These are phyloP conservation scores for Circaetus cinerascens DNA, from an alignment of 2,113 vertebrate genomes.

Conservation along the genomic window DNA sequence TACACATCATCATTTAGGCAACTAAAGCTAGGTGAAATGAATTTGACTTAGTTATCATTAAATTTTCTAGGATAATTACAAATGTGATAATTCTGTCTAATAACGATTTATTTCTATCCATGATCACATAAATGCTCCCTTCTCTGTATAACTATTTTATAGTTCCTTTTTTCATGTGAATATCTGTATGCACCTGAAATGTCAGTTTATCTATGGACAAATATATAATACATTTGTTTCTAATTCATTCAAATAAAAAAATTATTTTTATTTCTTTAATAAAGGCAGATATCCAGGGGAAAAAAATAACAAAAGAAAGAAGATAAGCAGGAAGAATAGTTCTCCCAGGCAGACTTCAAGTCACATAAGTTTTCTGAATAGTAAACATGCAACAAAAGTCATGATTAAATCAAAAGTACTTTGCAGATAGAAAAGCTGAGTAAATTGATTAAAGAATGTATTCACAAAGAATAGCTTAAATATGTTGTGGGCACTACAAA, in stretches of 20 bases:
- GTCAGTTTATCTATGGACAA: background rate
- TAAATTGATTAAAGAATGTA: background rate
- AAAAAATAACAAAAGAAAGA: background rate
- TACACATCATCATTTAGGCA: background rate
- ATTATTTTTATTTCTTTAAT: background rate
- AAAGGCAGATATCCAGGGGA: background rate
- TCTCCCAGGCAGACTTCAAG: background rate
- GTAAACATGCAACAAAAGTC: background rate
- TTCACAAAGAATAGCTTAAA: background rate
- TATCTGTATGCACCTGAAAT: background rate
- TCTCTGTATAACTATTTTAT: background rate
- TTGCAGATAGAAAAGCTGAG: background rate
- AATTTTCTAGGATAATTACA: background rate
- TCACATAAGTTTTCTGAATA: background rate
- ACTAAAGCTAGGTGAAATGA: background rate
- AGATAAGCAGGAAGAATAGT: background rate
- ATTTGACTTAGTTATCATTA: background rate
- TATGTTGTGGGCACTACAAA: background rate
- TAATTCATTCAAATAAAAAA: background rate
- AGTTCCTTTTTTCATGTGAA: background rate
- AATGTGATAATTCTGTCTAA: background rate
- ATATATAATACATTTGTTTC: background rate
- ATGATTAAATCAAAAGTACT: background rate
- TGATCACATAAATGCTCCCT: background rate
- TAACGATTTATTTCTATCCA: background rate